These are phyloP conservation scores for Neodontobutis hainanensis DNA, from an alignment of 2,113 vertebrate species.

Conservation along the genomic window DNA sequence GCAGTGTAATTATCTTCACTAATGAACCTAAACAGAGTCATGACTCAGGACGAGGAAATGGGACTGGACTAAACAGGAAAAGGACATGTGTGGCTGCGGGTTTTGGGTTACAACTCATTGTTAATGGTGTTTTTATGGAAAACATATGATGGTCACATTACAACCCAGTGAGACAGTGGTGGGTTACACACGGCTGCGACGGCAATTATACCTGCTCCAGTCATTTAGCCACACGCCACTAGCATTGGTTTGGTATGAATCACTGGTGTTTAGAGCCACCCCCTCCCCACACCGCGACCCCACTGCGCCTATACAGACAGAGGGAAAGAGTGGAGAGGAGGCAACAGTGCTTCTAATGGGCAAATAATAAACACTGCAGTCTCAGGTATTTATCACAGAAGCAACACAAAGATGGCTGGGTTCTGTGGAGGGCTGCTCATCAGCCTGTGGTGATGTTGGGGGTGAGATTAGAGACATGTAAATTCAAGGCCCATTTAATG, in stretches of 20 bases:
- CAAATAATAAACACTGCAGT: constrained; percentile 59
- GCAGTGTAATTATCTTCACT: constrained; percentile 64
- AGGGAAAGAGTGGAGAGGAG: constrained; percentile 68
- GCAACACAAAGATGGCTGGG: constrained; percentile 13
- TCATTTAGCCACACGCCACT: constrained; percentile 68
- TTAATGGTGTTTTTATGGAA: constrained; percentile 63
- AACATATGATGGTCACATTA: constrained; percentile 63
- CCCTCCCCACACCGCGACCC: constrained; percentile 44
- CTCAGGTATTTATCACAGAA: constrained; percentile 67
- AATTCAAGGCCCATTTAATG: no score
- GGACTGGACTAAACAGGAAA: constrained; percentile 65
- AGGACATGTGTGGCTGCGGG: constrained; percentile 62
- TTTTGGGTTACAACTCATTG: constrained; percentile 34
- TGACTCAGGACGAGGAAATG: constrained; percentile 69
- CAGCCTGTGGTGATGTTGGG: no score
- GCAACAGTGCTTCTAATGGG: constrained; percentile 56
- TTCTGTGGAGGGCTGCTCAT: constrained; percentile 32
- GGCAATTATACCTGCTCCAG: constrained; percentile 67
- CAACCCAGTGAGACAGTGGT: constrained; percentile 50
- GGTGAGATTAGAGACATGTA: no score
- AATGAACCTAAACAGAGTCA: constrained; percentile 72
- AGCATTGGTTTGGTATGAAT: constrained; percentile 66
- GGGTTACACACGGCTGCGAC: constrained; percentile 47
- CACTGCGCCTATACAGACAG: constrained; percentile 44
- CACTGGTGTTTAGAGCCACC: constrained; percentile 51